Base-by-base conservation (phyloP, 1,140 invertebrate genomes). In the Argopecten irradians region DNA sequence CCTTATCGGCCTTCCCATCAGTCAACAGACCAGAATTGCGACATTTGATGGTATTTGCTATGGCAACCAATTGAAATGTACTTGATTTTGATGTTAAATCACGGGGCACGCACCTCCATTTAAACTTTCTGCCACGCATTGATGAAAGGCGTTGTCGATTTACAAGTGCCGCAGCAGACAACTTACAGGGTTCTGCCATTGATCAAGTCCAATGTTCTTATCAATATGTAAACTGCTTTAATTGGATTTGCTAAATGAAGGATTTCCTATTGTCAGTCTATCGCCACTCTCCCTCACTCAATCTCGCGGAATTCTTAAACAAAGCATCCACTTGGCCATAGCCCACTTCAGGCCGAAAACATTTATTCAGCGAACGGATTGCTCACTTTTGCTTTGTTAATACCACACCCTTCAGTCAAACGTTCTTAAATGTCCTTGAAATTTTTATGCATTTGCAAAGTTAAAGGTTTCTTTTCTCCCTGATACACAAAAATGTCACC, bases 21-120 rank as follows among this genome's bases (percentile, higher is more conserved):
- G 22, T 71, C 55, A 71, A n/a, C 55, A 71, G 55, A 71, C 55
- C 55, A 71, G 55, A 71, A 71, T 71, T n/a, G 55, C 8, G 55
- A 71, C 55, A 71, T 71, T 71, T 71, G 55, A 71, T 71, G 55
- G 55, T 71, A 71, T 71, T 71, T 71, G 55, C 55, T 71, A 71
- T 71, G 55, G 55, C 55, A 71, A 71, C 55, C 55, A 71, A 71
- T 71, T 71, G 55, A 71, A 71, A 71, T 71, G 55, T 71, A 71
- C 55, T 71, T 71, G 55, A 71, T 71, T 71, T 22, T 71, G 55
- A 71, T 71, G 55, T 71, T 55, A 71, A 71, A 71, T 71, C 55
- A 71, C 55, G 22, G 55, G 55, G 55, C 55, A 46, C 22, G 43
- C 43, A 71, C 55, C 55, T 71, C 55, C 1, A 16, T 71, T 71